phyloP scores from a whole-genome alignment of 2,113 vertebrate species.

The Equus quagga region DNA sequence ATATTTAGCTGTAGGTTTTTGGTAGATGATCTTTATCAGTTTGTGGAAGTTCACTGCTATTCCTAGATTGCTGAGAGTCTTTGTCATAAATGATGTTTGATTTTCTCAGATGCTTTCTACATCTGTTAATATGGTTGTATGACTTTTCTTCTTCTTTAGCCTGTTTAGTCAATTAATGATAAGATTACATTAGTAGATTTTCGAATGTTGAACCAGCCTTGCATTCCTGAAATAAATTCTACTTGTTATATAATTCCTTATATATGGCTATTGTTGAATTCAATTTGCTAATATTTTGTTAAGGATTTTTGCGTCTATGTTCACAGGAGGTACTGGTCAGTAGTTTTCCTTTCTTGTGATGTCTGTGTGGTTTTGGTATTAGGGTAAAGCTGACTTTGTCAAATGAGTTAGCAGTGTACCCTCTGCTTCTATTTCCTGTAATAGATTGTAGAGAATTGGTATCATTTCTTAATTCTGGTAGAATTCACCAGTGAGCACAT shows the following conservation, averaged over 20 bases:
- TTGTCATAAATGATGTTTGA: not conserved
- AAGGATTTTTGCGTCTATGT: not conserved
- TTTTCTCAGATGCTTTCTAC: not conserved
- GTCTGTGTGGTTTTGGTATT: not conserved
- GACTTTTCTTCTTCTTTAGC: not conserved
- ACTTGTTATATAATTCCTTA: not conserved
- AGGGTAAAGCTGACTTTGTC: not conserved
- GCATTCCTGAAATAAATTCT: not conserved
- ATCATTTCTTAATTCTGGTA: not conserved
- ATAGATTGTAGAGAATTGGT: not conserved
- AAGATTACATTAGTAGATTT: not conserved
- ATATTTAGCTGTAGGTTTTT: not conserved
- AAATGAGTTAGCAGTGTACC: not conserved
- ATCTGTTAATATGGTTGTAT: not conserved
- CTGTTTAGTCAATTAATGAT: not conserved
- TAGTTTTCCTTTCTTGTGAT: not conserved
- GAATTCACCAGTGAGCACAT: not conserved
- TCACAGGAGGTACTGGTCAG: not conserved
- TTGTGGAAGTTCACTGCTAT: not conserved
- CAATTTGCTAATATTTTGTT: not conserved
- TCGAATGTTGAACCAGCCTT: not conserved
- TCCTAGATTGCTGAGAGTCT: not conserved
- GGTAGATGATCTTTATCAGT: not conserved
- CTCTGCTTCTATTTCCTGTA: not conserved
- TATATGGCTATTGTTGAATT: not conserved